Conservation (phyloP, 2,888 invertebrate genomes). For the Ctenicera cuprea region DNA sequence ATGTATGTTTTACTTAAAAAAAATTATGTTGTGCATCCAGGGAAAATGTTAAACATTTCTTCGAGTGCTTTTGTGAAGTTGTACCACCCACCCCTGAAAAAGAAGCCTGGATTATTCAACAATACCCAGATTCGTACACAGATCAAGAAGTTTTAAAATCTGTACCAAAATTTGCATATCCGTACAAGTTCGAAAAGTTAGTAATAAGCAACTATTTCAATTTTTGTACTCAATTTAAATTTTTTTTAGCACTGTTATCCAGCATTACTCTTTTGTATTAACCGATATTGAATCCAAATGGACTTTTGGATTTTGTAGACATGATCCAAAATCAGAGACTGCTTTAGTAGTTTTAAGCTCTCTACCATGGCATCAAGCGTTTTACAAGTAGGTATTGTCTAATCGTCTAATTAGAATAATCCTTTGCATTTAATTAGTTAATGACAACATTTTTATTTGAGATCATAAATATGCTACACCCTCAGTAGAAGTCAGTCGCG, state of each 20-base stretch:
- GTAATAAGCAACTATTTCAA: constrained; percentile 63
- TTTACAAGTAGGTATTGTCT: constrained; percentile 84
- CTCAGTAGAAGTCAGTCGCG: not conserved
- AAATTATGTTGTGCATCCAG: constrained; percentile 70
- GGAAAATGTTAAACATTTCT: constrained; percentile 86
- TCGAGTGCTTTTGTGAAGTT: constrained; percentile 90
- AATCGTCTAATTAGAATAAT: not conserved
- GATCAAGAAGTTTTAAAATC: constrained; percentile 90
- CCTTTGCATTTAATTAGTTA: not conserved
- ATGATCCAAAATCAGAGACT: constrained; percentile 91
- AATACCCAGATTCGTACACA: constrained; percentile 88
- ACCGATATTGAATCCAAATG: constrained; percentile 97
- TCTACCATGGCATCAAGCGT: constrained; percentile 97
- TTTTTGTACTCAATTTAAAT: constrained; percentile 33
- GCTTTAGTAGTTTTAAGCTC: constrained; percentile 91
- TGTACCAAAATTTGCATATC: constrained; percentile 94
- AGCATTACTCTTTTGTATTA: constrained; percentile 97
- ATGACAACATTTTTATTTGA: constrained; percentile 7
- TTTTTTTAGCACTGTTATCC: constrained; percentile 85
- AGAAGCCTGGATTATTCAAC: constrained; percentile 84
- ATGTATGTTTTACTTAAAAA: not conserved
- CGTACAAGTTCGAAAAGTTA: constrained; percentile 87
- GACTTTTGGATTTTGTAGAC: constrained; percentile 98
- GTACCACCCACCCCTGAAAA: constrained; percentile 80
- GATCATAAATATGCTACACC: not conserved